Conservation (phyloP, 1,140 invertebrate species). For the Drosophila lacertosa region DNA sequence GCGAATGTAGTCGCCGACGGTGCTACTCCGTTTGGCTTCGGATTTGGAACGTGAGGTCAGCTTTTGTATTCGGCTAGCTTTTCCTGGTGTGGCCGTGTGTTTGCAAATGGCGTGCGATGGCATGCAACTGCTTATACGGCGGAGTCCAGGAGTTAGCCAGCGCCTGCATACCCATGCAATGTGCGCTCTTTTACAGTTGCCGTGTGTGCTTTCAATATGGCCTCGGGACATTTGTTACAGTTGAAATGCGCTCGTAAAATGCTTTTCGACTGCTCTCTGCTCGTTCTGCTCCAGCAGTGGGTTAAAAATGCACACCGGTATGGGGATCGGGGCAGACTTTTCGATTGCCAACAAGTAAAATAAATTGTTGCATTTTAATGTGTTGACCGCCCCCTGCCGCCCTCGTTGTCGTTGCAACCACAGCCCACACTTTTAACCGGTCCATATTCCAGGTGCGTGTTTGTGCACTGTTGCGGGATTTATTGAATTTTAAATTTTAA, state of each 20-base stretch:
- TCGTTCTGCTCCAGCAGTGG: slow-evolving; percentile 24
- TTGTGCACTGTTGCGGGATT: slow-evolving; percentile 51
- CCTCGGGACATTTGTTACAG: slow-evolving; percentile 79
- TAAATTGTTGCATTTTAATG: slow-evolving; percentile 83
- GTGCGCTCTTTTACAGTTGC: slow-evolving; percentile 16
- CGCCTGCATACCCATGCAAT: slow-evolving; percentile 2
- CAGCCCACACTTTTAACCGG: not conserved
- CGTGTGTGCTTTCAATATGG: slow-evolving; percentile 45
- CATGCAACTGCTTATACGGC: slow-evolving; percentile 3
- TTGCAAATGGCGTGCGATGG: slow-evolving; percentile 23
- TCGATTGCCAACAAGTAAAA: slow-evolving; percentile 72
- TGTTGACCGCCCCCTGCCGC: slow-evolving; percentile 15
- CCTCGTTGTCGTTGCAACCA: too few species aligned
- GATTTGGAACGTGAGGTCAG: slow-evolving; percentile 74
- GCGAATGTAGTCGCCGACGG: slow-evolving; percentile 16
- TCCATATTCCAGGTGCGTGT: slow-evolving; percentile 51
- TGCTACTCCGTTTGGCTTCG: slow-evolving; percentile 46
- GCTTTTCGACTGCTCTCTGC: slow-evolving; percentile 54
- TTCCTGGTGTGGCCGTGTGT: slow-evolving; percentile 8
- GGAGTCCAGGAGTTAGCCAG: slow-evolving; percentile 20
- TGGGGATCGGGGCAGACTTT: not conserved
- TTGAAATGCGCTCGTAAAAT: slow-evolving; percentile 81
- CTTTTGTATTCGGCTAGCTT: slow-evolving; percentile 62
- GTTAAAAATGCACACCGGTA: slow-evolving; percentile 32
- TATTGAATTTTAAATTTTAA: slow-evolving; percentile 82